These are phyloP conservation scores for Cacatua alba DNA, from an alignment of 2,113 vertebrate species.

Conservation along the genomic window DNA sequence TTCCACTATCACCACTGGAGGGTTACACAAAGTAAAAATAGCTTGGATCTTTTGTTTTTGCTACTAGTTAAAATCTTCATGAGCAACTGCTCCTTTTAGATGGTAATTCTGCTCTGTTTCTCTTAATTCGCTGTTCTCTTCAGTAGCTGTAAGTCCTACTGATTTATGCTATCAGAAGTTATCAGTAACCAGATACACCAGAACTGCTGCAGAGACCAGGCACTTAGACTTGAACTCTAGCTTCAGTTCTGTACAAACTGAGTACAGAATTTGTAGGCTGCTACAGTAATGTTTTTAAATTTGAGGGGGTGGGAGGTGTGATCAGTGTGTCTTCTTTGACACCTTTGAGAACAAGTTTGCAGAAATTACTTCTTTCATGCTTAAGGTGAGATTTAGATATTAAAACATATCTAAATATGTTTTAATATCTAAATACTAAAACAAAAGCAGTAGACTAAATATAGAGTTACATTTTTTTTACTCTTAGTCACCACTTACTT, in stretches of 20 bases:
- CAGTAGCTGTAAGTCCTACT: neutral
- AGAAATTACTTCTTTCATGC: neutral
- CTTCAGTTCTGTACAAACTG: neutral
- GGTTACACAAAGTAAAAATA: neutral
- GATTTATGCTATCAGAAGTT: neutral
- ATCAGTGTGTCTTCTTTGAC: neutral
- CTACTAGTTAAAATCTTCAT: neutral
- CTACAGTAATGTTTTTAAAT: neutral
- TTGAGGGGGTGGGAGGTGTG: accelerated
- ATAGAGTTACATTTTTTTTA: neutral
- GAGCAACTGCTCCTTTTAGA: neutral
- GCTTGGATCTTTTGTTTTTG: neutral
- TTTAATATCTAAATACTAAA: neutral
- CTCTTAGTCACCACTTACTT: constrained; percentile 77
- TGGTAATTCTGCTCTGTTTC: neutral
- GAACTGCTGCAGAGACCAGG: neutral
- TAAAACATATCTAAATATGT: neutral
- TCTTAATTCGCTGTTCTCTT: neutral
- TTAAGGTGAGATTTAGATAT: neutral
- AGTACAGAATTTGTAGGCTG: neutral
- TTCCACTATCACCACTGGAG: neutral
- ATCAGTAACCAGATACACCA: neutral
- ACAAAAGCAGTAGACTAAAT: neutral
- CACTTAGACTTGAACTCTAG: neutral
- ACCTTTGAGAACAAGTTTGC: neutral